Base-by-base conservation (phyloP, 2,113 vertebrate species). In the Phycodurus eques region DNA sequence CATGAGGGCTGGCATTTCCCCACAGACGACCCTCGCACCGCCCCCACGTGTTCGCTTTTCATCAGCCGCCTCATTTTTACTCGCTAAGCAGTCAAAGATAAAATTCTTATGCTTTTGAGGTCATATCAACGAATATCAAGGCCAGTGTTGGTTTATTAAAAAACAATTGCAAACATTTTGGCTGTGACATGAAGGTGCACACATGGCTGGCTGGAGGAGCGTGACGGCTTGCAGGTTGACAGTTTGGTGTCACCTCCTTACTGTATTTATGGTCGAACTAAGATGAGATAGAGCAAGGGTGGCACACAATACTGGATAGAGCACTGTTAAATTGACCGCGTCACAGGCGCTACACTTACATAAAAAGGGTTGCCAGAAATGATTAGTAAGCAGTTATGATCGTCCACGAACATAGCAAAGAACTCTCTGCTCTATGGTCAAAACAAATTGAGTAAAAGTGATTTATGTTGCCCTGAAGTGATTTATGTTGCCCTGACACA, bases 171-270 rank as follows among this genome's bases (percentile, higher is more conserved):
- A 62, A 65, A 65, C 60, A 57, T 75, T 77, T 86, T 81, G 70
- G 76, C 70, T 51, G 62, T 12, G 39, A 64, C 20, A 33, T 31
- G 42, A 42, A 62, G 66, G 72, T 75, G 73, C 79, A 80, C 79
- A 80, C 73, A 78, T 65, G 70, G 84, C 67, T 62, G 47, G 73
- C 77, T 84, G 82, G 78, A 80, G 79, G 81, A 80, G 72, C 59
- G 78, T 88, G 87, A 90, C 81, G 80, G 83, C 76, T 83, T 86
- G 83, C 85, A 83, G 87, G 85, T 83, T 92, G 91, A 91, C 89
- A 93, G 90, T 92, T 92, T 93, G 90, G 92, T 93, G 92, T 91
- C 92, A 92, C 78, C 83, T 88, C 68, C 78, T 89, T 35, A 61
- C 59, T 35, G 59, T 89, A 89, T 91, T 92, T 83, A 82, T 85